Conservation (phyloP, 2,888 invertebrate genomes). For the Himalopsyche tibetana region DNA sequence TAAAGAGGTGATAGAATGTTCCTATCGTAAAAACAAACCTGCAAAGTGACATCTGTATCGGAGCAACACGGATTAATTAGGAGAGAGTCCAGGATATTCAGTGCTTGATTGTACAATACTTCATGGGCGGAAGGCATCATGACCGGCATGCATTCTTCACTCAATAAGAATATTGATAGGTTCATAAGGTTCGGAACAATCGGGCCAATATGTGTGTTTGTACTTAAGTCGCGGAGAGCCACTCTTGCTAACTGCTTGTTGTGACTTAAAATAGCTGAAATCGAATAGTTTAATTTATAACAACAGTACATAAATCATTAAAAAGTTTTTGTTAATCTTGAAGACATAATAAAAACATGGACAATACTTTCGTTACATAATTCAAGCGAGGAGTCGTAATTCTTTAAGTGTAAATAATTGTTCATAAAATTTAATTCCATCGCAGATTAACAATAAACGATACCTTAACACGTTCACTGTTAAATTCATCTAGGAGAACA, state of each 20-base stretch:
- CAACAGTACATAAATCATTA: no score
- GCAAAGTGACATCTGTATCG: conserved; percentile 78
- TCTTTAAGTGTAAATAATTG: background rate
- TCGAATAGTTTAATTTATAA: conserved; percentile 3
- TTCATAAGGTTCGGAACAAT: conserved; percentile 80
- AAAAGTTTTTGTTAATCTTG: background rate
- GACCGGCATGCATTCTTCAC: conserved; percentile 73
- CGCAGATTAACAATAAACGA: no score
- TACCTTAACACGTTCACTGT: no score
- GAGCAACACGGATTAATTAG: conserved; percentile 78
- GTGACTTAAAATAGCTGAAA: conserved; percentile 75
- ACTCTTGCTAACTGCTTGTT: conserved; percentile 75
- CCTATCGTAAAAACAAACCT: conserved; percentile 69
- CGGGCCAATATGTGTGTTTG: conserved; percentile 78
- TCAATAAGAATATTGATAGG: conserved; percentile 77
- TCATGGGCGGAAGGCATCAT: conserved; percentile 69
- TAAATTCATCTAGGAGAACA: no score
- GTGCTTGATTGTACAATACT: conserved; percentile 69
- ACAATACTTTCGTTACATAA: no score
- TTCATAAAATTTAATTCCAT: background rate
- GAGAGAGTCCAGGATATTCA: conserved; percentile 78
- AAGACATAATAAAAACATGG: no score
- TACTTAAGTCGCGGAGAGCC: conserved; percentile 77
- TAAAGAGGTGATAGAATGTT: no score
- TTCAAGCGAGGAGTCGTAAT: background rate